Evolutionary conservation across 1,140 invertebrate species (phyloP).

Genomic region (Chlorops oryzae): DNA sequence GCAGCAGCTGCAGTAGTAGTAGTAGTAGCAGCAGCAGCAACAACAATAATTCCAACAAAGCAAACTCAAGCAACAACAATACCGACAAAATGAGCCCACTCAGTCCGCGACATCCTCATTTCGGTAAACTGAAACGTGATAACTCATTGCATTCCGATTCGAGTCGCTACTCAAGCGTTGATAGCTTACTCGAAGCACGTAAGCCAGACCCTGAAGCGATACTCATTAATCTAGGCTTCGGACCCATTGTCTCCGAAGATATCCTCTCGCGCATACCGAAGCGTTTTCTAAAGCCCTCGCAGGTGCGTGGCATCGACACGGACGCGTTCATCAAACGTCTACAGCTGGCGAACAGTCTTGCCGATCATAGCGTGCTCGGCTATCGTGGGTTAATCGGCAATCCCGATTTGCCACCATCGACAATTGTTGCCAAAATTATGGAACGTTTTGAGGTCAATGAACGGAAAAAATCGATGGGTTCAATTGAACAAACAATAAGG

Average conservation of each 20-base stretch:
- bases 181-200: constrained; percentile 61
- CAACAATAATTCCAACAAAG: no score
- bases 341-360: constrained; percentile 53
- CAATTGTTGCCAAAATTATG: constrained; percentile 45
- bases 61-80: constrained; percentile 2
- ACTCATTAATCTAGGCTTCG: constrained; percentile 60
- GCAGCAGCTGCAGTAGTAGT: no score
- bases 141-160: constrained; percentile 61
- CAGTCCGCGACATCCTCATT: constrained; percentile 27
- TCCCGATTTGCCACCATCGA: constrained; percentile 40
- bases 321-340: constrained; percentile 57
- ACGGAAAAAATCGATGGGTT: constrained; percentile 40
- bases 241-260: constrained; percentile 48
- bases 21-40: no score
- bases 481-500: constrained; percentile 31
- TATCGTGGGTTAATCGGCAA: constrained; percentile 58
- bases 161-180: constrained; percentile 65
- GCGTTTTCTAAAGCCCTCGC: constrained; percentile 57
- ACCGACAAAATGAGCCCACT: constrained; percentile 18
- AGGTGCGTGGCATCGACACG: constrained; percentile 57
- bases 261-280: constrained; percentile 57
- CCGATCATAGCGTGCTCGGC: constrained; percentile 58
- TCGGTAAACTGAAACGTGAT: constrained; percentile 50
- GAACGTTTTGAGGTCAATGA: constrained; percentile 46
- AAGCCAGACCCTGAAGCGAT: constrained; percentile 66